Evolutionary conservation across 2,113 vertebrate genomes (phyloP).

Genomic region (Polypterus senegalus): DNA sequence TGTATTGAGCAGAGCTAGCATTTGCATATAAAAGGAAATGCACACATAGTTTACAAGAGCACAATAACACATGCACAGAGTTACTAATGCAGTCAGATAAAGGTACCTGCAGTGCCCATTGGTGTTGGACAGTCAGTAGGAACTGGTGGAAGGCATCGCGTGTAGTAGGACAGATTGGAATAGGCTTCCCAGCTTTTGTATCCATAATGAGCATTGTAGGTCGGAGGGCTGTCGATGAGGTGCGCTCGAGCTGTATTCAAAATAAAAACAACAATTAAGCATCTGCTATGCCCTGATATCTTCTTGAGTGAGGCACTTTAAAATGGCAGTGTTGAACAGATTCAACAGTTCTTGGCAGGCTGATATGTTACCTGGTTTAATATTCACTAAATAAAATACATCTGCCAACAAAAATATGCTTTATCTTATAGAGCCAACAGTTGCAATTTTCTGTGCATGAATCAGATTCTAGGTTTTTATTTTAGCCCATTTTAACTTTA

Average conservation of each 20-base stretch:
- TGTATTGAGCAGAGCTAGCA: not conserved
- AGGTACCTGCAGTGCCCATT: conserved; percentile 85
- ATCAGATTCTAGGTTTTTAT: too few species aligned
- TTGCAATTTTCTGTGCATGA: too few species aligned
- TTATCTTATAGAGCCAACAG: not conserved
- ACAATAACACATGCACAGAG: too few species aligned
- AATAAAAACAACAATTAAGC: conserved; percentile 2
- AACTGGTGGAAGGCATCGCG: conserved; percentile 77
- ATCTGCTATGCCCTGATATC: too few species aligned
- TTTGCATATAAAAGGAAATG: too few species aligned
- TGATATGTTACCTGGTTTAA: too few species aligned
- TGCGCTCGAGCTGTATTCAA: conserved; percentile 69
- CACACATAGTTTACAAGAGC: too few species aligned
- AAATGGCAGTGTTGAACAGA: too few species aligned
- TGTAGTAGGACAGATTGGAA: conserved; percentile 87
- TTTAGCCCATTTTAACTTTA: too few species aligned
- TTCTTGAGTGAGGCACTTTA: too few species aligned
- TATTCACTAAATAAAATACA: too few species aligned
- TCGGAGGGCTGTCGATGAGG: conserved; percentile 85
- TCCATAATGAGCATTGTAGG: conserved; percentile 71
- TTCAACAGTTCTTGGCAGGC: too few species aligned
- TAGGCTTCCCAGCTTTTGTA: conserved; percentile 94
- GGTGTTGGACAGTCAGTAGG: conserved; percentile 80
- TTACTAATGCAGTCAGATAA: not conserved
- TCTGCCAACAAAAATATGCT: not conserved